Conservation (phyloP, 64 coral and sea anemone genomes). For the Acropora yongei region DNA sequence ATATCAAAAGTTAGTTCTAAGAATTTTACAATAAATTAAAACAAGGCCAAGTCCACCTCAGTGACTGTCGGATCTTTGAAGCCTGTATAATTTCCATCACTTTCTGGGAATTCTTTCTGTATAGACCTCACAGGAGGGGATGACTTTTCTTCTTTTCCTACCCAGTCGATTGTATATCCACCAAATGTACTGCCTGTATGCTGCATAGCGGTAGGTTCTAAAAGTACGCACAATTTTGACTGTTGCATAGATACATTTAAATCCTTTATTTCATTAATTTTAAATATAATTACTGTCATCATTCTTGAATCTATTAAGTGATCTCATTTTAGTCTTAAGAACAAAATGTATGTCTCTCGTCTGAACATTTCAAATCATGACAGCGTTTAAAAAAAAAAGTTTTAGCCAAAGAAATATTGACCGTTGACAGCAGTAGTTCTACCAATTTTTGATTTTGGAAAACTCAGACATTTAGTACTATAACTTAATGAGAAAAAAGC, state of each 20-base stretch:
- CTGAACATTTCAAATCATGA: too few species aligned
- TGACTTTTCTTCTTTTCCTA: constrained; percentile 21
- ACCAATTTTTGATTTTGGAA: not conserved
- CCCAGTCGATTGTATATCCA: constrained; percentile 39
- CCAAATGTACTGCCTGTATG: constrained; percentile 55
- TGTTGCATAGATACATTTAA: not conserved
- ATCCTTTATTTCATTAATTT: not conserved
- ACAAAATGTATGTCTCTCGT: too few species aligned
- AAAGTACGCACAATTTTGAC: not conserved
- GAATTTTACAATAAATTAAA: constrained; percentile 11
- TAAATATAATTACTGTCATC: not conserved
- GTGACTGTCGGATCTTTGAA: constrained; percentile 46
- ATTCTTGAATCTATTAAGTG: not conserved
- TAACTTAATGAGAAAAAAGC: not conserved
- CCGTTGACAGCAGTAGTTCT: not conserved
- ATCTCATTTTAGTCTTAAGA: too few species aligned
- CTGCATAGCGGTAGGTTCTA: constrained; percentile 58
- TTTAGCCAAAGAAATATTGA: not conserved
- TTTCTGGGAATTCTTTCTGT: constrained; percentile 29
- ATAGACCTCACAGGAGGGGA: constrained; percentile 25
- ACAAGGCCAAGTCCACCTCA: constrained; percentile 21
- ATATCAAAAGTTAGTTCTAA: not conserved
- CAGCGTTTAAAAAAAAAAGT: not conserved
- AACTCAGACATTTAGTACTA: not conserved
- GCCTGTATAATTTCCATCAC: not conserved